Conservation (phyloP, 1,140 invertebrate genomes). For the Formica selysi region DNA sequence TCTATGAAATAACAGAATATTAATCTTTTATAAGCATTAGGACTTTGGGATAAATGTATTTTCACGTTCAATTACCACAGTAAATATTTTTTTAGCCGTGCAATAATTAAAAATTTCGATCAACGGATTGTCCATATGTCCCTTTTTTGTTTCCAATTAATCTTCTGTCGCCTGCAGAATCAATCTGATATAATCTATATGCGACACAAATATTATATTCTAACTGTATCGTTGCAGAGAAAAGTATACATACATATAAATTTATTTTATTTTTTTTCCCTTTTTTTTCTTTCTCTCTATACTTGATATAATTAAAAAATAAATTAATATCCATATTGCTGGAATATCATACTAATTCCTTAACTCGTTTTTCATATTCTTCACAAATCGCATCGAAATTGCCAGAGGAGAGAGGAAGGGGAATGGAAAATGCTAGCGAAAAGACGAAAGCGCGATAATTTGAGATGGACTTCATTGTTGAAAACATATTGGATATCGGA, state of each 20-base stretch:
- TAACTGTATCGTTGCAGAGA: neutral
- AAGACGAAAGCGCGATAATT: slow-evolving; percentile 52
- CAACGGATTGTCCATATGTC: neutral
- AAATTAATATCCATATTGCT: slow-evolving; percentile 21
- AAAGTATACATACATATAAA: neutral
- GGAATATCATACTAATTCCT: neutral
- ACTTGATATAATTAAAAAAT: slow-evolving; percentile 2
- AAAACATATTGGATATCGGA: slow-evolving; percentile 62
- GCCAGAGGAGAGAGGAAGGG: neutral
- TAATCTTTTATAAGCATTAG: neutral
- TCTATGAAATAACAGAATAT: neutral
- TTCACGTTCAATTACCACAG: slow-evolving; percentile 1
- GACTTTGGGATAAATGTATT: neutral
- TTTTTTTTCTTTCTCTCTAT: neutral
- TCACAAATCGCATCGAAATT: slow-evolving; percentile 12
- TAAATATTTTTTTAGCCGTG: slow-evolving; percentile 22
- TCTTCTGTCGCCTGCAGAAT: neutral
- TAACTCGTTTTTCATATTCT: neutral
- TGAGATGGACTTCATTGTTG: slow-evolving; percentile 20
- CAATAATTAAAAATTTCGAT: slow-evolving; percentile 31
- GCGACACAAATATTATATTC: neutral
- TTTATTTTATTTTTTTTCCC: neutral
- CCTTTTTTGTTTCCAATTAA: slow-evolving; percentile 7
- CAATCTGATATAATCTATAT: neutral
- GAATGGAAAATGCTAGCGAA: slow-evolving; percentile 23